phyloP scores from a whole-genome alignment of 1,140 invertebrate genomes.

The Trichogramma pretiosum region DNA sequence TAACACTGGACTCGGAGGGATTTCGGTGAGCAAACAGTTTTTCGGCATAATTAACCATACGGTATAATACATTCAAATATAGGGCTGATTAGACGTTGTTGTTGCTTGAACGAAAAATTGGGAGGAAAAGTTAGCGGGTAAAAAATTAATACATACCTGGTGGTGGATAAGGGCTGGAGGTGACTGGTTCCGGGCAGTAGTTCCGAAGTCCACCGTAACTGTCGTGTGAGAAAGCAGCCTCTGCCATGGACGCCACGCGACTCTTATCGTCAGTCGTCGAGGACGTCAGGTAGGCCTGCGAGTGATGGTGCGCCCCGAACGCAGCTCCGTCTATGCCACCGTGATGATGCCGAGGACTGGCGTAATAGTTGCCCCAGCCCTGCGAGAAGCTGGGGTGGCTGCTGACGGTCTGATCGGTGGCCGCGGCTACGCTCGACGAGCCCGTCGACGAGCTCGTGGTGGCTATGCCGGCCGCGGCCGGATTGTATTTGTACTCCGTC shows the following conservation, averaged over 20 bases:
- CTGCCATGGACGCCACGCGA: conserved; percentile 53
- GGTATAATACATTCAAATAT: too few species aligned
- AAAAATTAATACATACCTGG: conserved; percentile 54
- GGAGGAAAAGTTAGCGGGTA: not conserved
- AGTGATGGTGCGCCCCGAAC: conserved; percentile 40
- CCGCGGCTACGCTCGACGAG: conserved; percentile 41
- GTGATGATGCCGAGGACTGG: conserved; percentile 50
- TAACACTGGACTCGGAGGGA: not conserved
- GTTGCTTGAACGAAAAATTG: not conserved
- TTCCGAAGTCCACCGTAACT: conserved; percentile 63
- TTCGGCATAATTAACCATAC: too few species aligned
- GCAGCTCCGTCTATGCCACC: conserved; percentile 38
- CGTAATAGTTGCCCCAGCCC: conserved; percentile 68
- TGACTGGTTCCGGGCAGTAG: conserved; percentile 66
- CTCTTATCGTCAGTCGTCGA: conserved; percentile 55
- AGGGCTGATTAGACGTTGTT: not conserved
- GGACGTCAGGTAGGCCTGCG: conserved; percentile 53
- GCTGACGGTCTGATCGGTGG: conserved; percentile 48
- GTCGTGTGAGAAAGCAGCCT: conserved; percentile 65
- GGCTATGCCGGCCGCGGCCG: conserved; percentile 34
- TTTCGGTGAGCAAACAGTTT: too few species aligned
- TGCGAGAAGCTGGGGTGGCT: conserved; percentile 67
- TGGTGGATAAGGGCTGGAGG: conserved; percentile 69
- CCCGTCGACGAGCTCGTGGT: conserved; percentile 53
- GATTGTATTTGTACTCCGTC: conserved; percentile 31